Base-by-base conservation (phyloP, 2,113 vertebrate genomes). In the Neopipo cinnamomea region DNA sequence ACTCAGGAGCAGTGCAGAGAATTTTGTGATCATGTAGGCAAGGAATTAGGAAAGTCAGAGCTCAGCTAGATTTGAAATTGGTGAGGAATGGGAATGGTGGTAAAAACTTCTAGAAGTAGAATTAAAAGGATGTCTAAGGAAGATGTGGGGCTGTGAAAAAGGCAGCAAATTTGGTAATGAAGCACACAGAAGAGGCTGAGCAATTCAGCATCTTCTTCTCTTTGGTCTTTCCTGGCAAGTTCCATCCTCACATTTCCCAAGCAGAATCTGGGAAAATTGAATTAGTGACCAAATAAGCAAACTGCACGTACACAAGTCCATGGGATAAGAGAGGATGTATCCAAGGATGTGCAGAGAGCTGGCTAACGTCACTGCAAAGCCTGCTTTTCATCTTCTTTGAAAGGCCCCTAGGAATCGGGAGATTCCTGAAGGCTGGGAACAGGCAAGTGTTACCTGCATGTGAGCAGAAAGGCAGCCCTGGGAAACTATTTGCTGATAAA, bases 1-100 rank as follows among this genome's bases (percentile, higher is more conserved):
- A 19, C 12, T 19, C 24, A 14, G 81, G 10, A 81, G 19, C 46
- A 41, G 24, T 15, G 9, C 41, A 84, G 63, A n/a, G 12, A 0
- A 0, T 11, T 68, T 39, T 50, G 24, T 5, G 0, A 12, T 58
- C 12, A 12, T 18, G 25, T 7, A 70, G 28, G 8, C 42, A 58
- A n/a, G 28, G 20, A 63, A 89, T 41, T 37, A 49, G 8, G 17
- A 25, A 89, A 85, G 24, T 35, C 19, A 49, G 13, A 49, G 33
- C 22, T 89, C 19, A 62, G 12, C 31, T 81, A 52, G 50, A 53
- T 49, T 63, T 66, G 8, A 88, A 87, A 50, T 31, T 61, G 15
- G 5, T 49, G 33, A 78, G 13, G 59, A 77, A 71, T 21, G 8
- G 41, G 44, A 87, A 75, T 2, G 14, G 18, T 12, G 67, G 46